These are phyloP conservation scores for Dicerorhinus sumatrensis DNA, from an alignment of 2,113 vertebrate species.

Conservation along the genomic window DNA sequence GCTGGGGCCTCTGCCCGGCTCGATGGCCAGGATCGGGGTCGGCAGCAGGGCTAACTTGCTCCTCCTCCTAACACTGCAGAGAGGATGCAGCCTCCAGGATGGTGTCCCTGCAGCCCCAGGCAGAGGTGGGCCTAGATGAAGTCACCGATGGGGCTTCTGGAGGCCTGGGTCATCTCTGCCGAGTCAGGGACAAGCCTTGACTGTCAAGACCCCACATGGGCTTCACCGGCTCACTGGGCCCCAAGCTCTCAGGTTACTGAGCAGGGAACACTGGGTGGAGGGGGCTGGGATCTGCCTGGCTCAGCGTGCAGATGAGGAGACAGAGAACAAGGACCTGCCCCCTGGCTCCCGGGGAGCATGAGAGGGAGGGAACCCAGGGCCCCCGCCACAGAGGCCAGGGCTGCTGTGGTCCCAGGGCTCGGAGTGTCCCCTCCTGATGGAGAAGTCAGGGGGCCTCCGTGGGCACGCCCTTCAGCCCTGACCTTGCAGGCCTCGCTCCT, in stretches of 20 bases:
- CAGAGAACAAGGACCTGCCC: fast-evolving
- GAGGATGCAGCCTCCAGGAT: neutral
- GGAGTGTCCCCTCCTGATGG: neutral
- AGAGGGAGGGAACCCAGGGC: fast-evolving
- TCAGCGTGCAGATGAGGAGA: neutral
- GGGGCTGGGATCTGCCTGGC: no score
- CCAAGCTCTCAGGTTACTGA: neutral
- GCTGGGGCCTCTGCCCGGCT: no score
- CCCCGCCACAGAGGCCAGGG: fast-evolving
- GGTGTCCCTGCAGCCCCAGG: neutral
- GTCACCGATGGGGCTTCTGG: neutral
- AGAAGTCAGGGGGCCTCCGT: neutral
- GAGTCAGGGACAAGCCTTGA: neutral
- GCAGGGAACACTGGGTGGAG: neutral
- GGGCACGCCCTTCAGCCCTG: neutral
- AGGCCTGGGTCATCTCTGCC: neutral
- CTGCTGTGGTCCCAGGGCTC: neutral
- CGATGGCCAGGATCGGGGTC: neutral
- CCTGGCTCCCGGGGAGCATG: no score
- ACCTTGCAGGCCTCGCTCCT: neutral
- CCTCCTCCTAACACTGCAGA: no score
- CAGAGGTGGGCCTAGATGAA: neutral
- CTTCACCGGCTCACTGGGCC: neutral
- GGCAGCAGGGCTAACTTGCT: neutral
- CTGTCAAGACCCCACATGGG: fast-evolving